Base-by-base conservation (phyloP, 2,797 vertebrate species). In the Hydrocynus forskahlii region DNA sequence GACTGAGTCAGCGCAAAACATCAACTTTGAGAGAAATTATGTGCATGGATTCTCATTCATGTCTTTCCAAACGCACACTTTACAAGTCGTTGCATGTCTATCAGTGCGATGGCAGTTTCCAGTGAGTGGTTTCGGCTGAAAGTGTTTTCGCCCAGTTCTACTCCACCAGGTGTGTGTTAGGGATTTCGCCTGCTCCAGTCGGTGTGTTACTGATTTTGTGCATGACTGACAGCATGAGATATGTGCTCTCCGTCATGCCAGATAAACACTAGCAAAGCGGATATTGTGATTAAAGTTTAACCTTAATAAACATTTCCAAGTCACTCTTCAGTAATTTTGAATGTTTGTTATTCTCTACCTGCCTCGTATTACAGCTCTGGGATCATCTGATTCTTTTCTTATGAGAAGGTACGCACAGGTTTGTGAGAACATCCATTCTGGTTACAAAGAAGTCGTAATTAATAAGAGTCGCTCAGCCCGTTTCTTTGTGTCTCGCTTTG, bases 81-180 rank as follows among this genome's bases (percentile, higher is more conserved):
- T 62, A 74, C 85, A 82, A 84, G 76, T 66, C 25, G 17, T 69
- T 77, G 73, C 79, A 76, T 63, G 82, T 64, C 35, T 63, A 38
- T 50, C 17, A 25, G 19, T 50, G 23, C 68, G 25, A 4, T 77
- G 67, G 45, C 80, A 71, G 59, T 17, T 67, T 82, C 78, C 62
- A 73, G 29, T 13, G 38, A 50, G 43, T 13, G 21, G 71, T 83
- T 78, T 78, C 55, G 6, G 2, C 52, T 60, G 62, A 75, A 74
- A 78, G 8, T 8, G 50, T 73, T 68, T 60, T 73, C 16, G 52
- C 17, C 6, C 67, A 6, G 21, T 40, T 23, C n/a, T 2, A 14
- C 40, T 68, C 45, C 7, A 21, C 52, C 67, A 1, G n/a, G 45
- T 57, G 59, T 66, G 35, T 78, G n/a, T 66, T 25, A 35, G 45